These are phyloP conservation scores for Nemurella pictetii DNA, from an alignment of 2,888 invertebrate species.

Conservation along the genomic window DNA sequence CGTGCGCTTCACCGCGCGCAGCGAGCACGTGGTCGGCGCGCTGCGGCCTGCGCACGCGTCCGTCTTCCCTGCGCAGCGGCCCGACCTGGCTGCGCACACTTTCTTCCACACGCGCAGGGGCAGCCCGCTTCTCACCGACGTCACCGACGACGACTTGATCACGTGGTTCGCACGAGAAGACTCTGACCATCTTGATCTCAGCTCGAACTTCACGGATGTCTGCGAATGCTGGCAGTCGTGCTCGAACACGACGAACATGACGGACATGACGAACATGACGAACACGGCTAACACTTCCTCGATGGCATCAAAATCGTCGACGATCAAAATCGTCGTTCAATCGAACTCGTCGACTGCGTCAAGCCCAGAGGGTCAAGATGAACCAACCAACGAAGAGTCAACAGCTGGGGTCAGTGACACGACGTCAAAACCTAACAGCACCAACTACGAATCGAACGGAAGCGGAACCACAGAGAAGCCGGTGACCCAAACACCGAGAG, in stretches of 20 bases:
- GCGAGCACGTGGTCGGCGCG: conserved; percentile 63
- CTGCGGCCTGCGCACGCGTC: conserved; percentile 65
- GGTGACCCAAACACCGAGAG: background rate
- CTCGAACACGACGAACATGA: conserved; percentile 44
- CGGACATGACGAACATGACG: conserved; percentile 9
- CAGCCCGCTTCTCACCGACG: conserved; percentile 63
- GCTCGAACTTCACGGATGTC: conserved; percentile 55
- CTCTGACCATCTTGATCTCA: conserved; percentile 44
- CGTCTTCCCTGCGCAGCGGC: conserved; percentile 63
- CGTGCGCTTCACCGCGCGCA: conserved; percentile 62
- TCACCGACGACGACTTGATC: conserved; percentile 67
- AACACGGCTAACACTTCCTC: background rate
- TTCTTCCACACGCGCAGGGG: conserved; percentile 65
- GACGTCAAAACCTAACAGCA: no score
- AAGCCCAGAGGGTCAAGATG: no score
- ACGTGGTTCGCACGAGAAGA: conserved; percentile 68
- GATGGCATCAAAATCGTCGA: background rate
- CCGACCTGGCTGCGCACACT: conserved; percentile 65
- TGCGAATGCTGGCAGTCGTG: conserved; percentile 57
- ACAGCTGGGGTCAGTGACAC: no score
- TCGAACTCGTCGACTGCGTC: no score
- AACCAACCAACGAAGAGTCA: no score
- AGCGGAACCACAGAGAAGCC: no score
- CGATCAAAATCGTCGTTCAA: no score
- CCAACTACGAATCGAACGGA: no score